These are phyloP conservation scores for Antheraea pernyi DNA, from an alignment of 1,140 invertebrate species.

Conservation along the genomic window DNA sequence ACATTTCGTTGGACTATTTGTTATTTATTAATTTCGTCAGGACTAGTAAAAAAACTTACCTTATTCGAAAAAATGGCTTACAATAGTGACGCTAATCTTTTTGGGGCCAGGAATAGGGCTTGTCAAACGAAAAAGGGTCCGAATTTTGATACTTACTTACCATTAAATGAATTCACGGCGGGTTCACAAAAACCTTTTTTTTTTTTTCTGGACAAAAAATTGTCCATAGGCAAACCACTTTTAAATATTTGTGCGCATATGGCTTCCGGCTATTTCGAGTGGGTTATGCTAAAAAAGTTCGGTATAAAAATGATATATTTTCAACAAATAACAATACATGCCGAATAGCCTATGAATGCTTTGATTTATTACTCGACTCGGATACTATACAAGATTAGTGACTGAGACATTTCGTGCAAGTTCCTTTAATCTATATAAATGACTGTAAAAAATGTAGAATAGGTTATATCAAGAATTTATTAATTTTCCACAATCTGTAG, in stretches of 20 bases:
- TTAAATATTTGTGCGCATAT: slow-evolving; percentile 75
- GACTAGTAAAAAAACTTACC: slow-evolving; percentile 48
- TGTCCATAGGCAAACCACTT: slow-evolving; percentile 60
- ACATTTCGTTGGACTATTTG: slow-evolving; percentile 53
- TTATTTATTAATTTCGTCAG: slow-evolving; percentile 68
- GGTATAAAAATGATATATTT: slow-evolving; percentile 35
- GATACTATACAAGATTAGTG: not conserved
- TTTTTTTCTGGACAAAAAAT: slow-evolving; percentile 45
- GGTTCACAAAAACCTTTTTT: slow-evolving; percentile 16
- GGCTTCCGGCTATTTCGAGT: slow-evolving; percentile 76
- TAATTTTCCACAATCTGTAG: not conserved
- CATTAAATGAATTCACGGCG: slow-evolving; percentile 71
- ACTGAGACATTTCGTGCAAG: not conserved
- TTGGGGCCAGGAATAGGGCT: slow-evolving; percentile 43
- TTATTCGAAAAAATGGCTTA: slow-evolving; percentile 53
- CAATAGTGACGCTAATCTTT: slow-evolving; percentile 68
- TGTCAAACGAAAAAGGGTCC: slow-evolving; percentile 63
- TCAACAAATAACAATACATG: slow-evolving; percentile 32
- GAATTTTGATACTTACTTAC: slow-evolving; percentile 65
- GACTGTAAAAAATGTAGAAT: slow-evolving; percentile 6
- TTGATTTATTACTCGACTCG: slow-evolving; percentile 41
- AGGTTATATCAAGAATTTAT: not conserved
- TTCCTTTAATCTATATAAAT: slow-evolving; percentile 26
- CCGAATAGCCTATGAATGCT: slow-evolving; percentile 37
- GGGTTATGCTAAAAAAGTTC: slow-evolving; percentile 68